Evolutionary conservation across 2,113 vertebrate species (phyloP).

Genomic region (Lophochroa leadbeateri): DNA sequence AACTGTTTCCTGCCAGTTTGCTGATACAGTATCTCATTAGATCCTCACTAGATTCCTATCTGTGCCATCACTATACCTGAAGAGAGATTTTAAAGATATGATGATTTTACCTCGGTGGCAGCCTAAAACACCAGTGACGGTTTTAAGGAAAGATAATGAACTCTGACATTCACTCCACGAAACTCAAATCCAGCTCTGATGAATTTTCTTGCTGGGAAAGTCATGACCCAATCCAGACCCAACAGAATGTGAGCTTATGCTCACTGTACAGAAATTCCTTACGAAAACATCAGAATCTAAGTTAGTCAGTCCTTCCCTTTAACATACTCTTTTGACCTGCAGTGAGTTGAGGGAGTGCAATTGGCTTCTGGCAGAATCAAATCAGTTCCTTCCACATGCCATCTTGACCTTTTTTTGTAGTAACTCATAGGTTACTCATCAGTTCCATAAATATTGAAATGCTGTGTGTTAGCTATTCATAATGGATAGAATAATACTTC

Average conservation of each 20-base stretch:
- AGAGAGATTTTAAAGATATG: background rate
- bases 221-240: background rate
- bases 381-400: background rate
- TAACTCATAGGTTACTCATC: background rate
- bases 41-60: background rate
- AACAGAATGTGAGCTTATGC: background rate
- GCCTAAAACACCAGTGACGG: background rate
- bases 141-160: background rate
- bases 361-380: background rate
- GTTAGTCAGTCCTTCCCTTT: background rate
- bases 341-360: background rate
- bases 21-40: background rate
- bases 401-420: background rate
- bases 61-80: background rate
- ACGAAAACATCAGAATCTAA: background rate
- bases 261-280: background rate
- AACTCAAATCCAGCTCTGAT: background rate
- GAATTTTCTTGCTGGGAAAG: background rate
- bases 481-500: background rate
- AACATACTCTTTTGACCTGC: background rate
- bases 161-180: background rate
- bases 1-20: background rate
- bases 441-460: background rate
- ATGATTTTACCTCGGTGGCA: background rate
- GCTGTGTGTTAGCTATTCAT: background rate